A percentile compares a stretch with the other conserved stretches of the same genome.
These are phyloP conservation scores for Batillaria attramentaria DNA, from an alignment of 1,140 invertebrate genomes.

Conservation along the genomic window DNA sequence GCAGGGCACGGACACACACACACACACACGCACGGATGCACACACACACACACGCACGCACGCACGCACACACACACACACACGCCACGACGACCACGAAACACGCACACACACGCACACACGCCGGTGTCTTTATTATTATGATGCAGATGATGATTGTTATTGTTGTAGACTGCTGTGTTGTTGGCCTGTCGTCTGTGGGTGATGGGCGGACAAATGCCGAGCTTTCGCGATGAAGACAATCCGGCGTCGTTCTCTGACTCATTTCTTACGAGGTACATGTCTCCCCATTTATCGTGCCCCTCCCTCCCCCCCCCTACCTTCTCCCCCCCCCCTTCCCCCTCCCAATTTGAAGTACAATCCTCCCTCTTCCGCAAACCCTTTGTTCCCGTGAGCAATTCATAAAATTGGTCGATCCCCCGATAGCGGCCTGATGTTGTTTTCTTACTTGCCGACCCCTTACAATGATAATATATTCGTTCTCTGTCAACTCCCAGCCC, in stretches of 20 bases:
- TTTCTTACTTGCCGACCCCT: no score
- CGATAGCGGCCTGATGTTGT: no score
- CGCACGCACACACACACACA: not conserved
- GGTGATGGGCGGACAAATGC: slow-evolving; percentile 93
- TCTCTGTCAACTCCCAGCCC: no score
- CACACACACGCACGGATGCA: not conserved
- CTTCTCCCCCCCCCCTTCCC: not conserved
- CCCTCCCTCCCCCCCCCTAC: not conserved
- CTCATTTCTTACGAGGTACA: slow-evolving; percentile 74
- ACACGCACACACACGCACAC: not conserved
- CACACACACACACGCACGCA: not conserved
- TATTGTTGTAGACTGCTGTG: slow-evolving; percentile 31
- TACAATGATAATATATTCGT: no score
- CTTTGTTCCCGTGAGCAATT: no score
- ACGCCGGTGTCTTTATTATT: not conserved
- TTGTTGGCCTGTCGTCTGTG: slow-evolving; percentile 81
- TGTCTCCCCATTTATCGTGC: not conserved
- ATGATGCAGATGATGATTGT: not conserved
- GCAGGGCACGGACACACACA: slow-evolving; percentile 8
- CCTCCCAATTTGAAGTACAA: no score
- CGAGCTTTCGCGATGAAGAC: slow-evolving; percentile 87
- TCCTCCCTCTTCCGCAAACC: no score
- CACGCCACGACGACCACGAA: not conserved
- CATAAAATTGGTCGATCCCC: no score
- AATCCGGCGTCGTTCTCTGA: slow-evolving; percentile 82